Conservation (phyloP, 64 coral and sea anemone genomes). For the Actinia tenebrosa region DNA sequence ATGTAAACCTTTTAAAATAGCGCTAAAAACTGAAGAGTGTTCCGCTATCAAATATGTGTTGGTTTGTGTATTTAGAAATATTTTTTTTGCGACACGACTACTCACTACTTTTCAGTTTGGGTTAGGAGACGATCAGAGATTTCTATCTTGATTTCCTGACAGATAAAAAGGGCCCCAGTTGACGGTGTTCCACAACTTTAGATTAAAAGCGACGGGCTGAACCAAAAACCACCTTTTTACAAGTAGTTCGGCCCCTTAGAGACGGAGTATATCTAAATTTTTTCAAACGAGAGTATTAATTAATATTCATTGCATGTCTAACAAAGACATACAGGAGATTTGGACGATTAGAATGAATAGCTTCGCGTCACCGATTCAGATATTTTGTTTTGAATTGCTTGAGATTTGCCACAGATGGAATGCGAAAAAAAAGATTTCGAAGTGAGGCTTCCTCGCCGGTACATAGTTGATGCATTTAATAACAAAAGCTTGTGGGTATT, state of each 20-base stretch:
- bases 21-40: background rate
- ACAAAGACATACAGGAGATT: conserved; percentile 2
- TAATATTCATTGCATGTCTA: conserved; percentile 1
- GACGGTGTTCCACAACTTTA: background rate
- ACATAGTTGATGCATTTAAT: background rate
- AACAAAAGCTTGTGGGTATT: background rate
- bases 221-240: background rate
- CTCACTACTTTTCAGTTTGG: conserved; percentile 3
- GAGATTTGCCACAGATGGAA: background rate
- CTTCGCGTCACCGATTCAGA: background rate
- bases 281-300: background rate
- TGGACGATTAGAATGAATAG: background rate
- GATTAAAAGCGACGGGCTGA: conserved; percentile 1
- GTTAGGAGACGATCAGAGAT: background rate
- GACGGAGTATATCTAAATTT: background rate
- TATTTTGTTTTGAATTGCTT: background rate
- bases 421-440: background rate
- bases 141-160: background rate
- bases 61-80: background rate
- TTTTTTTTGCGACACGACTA: background rate
- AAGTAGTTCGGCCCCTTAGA: conserved; percentile 8
- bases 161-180: background rate
- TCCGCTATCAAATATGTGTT: background rate
- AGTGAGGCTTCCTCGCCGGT: too few species aligned
- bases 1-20: conserved; percentile 21